Conservation (phyloP, 2,113 vertebrate species). For the Mesembrinibis cayennensis region DNA sequence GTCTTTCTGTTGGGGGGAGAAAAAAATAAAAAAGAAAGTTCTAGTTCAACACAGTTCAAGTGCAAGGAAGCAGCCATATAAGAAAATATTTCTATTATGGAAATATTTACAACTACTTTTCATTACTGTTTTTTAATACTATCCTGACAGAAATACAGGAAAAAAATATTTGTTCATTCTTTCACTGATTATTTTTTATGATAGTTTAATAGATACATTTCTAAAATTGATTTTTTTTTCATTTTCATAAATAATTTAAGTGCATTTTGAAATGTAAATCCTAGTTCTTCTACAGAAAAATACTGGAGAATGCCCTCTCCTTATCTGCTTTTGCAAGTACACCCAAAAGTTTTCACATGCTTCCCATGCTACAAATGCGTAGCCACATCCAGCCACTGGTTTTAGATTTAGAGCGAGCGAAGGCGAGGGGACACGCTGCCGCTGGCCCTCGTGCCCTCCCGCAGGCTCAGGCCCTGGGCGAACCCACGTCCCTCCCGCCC, state of each 20-base stretch:
- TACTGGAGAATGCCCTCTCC: not conserved
- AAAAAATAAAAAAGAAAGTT: not conserved
- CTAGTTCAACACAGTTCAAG: not conserved
- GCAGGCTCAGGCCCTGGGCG: not conserved
- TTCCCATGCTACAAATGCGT: not conserved
- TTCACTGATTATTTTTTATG: not conserved
- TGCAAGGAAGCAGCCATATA: not conserved
- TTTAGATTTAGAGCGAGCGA: not conserved
- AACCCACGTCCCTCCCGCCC: not conserved
- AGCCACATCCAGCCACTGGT: not conserved
- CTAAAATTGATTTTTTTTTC: not conserved
- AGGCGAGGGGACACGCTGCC: not conserved
- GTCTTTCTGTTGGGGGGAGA: not conserved
- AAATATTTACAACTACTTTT: not conserved
- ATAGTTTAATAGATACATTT: not conserved
- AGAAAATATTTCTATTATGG: not conserved
- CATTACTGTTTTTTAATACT: not conserved
- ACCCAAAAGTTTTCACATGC: not conserved
- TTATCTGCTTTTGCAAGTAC: not conserved
- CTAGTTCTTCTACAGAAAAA: not conserved
- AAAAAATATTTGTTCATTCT: not conserved
- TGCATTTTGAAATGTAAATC: not conserved
- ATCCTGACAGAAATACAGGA: not conserved
- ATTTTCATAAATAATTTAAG: not conserved
- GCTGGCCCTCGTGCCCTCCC: rapidly evolving